Base-by-base conservation (phyloP, 2,797 vertebrate genomes). In the Numenius phaeopus region DNA sequence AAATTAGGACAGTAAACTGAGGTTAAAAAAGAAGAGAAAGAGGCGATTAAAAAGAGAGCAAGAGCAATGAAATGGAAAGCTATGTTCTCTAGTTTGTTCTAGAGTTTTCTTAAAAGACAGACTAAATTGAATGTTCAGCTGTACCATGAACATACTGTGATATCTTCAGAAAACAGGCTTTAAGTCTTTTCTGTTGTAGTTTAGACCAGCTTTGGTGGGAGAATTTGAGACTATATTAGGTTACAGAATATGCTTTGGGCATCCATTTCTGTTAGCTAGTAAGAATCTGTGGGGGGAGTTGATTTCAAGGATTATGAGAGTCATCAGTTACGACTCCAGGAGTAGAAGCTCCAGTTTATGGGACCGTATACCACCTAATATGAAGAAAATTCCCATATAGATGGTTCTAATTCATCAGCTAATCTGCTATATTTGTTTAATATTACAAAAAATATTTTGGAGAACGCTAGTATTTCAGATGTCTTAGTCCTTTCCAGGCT, bases 1-100 rank as follows among this genome's bases (percentile, higher is more conserved):
- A 92, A 85, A 95, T 97, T 93, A 91, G 80, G 81, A 54, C 50
- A 85, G 80, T 64, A 96, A 94, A 89, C 46, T 46, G 22, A 72
- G 29, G 44, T 87, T 87, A 70, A 87, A 79, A 66, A 61, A 72
- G 39, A 54, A 57, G 44, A 73, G 3, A 54, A 70, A 49, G 14
- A 57, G 39, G 7, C 10, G 2, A 91, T 85, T 90, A 79, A 44
- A 87, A 84, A 69, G 44, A 76, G 21, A 64, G 27, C 5, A 87
- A 47, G 22, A 29, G 40, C 59, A 89, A 64, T 75, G 50, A 92
- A 91, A 73, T 77, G 7, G 42, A 94, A 91, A 94, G 4, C 12
- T 78, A 2, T 50, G 15, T 76, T 91, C 55, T 86, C 11, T 61
- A 71, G 32, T 58, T 79, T 15, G 4, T 93, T 91, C 76, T 84